Percentiles rank a stretch among this genome's conserved stretches.
These are phyloP conservation scores for Neodiprion pinetum DNA, from an alignment of 1,140 invertebrate species.

Conservation along the genomic window DNA sequence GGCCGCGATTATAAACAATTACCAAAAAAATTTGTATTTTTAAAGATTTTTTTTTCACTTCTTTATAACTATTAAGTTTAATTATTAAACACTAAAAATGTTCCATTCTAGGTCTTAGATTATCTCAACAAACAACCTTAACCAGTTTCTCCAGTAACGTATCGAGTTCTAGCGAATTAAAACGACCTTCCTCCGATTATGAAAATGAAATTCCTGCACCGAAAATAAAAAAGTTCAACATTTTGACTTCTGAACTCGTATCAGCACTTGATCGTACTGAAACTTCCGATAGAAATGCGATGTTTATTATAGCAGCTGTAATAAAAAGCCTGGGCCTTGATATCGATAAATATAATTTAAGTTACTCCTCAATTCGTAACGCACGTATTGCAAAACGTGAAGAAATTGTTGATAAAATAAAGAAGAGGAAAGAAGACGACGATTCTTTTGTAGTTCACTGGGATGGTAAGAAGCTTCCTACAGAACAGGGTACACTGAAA, in stretches of 20 bases:
- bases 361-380: constrained; percentile 11
- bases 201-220: constrained; percentile 15
- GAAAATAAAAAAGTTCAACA: constrained; percentile 13
- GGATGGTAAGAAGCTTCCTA: constrained; percentile 33
- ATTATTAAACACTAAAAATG: background rate
- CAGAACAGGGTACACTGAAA: constrained; percentile 33
- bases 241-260: constrained; percentile 9
- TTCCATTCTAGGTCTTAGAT: constrained; percentile 14
- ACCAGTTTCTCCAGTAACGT: constrained; percentile 15
- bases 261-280: background rate
- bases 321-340: constrained; percentile 11
- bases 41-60: background rate
- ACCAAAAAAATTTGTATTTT: background rate
- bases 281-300: constrained; percentile 15
- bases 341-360: constrained; percentile 17
- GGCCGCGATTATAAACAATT: too few relatives aligned
- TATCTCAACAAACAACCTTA: constrained; percentile 15
- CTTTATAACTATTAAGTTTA: too few relatives aligned
- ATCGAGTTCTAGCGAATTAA: background rate
- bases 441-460: constrained; percentile 26
- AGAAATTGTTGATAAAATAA: constrained; percentile 32
- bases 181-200: constrained; percentile 18
- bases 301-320: constrained; percentile 16
- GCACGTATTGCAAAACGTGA: constrained; percentile 13
- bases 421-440: constrained; percentile 26